These are phyloP conservation scores for Scomber japonicus DNA, from an alignment of 2,113 vertebrate species.

Conservation along the genomic window DNA sequence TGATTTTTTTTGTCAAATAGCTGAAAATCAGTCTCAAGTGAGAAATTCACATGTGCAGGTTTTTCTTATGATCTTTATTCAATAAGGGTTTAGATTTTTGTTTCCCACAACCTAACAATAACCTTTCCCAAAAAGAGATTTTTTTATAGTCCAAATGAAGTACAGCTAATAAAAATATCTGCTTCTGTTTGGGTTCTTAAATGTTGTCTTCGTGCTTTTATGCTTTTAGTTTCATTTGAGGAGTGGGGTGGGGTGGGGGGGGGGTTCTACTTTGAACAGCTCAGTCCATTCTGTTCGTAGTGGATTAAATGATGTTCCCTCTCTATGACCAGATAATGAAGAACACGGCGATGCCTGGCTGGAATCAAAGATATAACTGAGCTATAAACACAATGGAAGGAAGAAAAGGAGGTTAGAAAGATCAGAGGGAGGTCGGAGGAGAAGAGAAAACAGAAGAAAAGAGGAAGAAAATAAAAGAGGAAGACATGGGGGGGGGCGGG, in stretches of 20 bases:
- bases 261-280: conserved; percentile 18
- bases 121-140: not conserved
- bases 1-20: too few species aligned
- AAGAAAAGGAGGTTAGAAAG: not conserved
- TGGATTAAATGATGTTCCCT: conserved; percentile 47
- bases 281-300: conserved; percentile 18
- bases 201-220: conserved; percentile 42
- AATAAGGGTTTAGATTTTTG: too few species aligned
- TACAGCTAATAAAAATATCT: not conserved
- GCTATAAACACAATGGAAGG: conserved; percentile 52
- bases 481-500: conserved; percentile 6
- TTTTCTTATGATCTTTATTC: too few species aligned
- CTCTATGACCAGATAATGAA: conserved; percentile 61
- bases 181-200: conserved; percentile 12
- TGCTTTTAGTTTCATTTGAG: conserved; percentile 38
- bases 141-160: not conserved
- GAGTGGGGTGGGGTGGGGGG: not conserved
- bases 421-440: conserved; percentile 31
- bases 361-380: conserved; percentile 53
- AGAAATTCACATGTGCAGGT: too few species aligned
- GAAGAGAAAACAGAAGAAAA: not conserved
- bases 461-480: not conserved
- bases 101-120: too few species aligned
- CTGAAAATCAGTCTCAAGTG: too few species aligned
- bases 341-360: conserved; percentile 51